Conservation (phyloP, 2,797 vertebrate genomes). For the Galaxias olidus region DNA sequence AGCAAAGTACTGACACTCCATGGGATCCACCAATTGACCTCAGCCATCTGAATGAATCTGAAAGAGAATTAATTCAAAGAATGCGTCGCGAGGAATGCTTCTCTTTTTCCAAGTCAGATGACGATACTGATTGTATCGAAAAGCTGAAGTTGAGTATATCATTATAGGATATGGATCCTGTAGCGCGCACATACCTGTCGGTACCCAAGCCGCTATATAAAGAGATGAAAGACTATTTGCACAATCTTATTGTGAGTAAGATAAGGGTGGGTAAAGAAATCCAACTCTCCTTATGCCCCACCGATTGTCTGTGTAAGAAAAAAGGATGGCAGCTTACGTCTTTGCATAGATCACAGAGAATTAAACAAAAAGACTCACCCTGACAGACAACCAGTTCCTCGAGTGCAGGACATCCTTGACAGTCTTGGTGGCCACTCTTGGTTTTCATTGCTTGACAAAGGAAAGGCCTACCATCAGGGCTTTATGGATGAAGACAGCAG, state of each 20-base stretch:
- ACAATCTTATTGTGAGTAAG: neutral
- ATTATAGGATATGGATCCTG: conserved; percentile 14
- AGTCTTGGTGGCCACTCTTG: neutral
- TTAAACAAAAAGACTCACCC: neutral
- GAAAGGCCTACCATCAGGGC: neutral
- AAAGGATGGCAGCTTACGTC: neutral
- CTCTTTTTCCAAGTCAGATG: conserved; percentile 16
- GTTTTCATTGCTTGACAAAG: neutral
- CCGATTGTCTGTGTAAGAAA: neutral
- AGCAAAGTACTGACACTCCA: neutral
- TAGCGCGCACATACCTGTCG: too few relatives aligned
- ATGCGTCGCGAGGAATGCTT: neutral
- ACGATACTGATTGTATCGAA: conserved; percentile 26
- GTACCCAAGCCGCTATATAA: too few relatives aligned
- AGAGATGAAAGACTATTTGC: too few relatives aligned
- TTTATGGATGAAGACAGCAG: too few relatives aligned
- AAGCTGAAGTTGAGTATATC: conserved; percentile 18
- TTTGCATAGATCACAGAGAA: neutral
- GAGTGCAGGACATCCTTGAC: neutral
- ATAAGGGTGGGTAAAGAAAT: neutral
- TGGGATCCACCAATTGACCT: conserved; percentile 11
- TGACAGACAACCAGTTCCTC: neutral
- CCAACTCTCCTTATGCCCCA: neutral
- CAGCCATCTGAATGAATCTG: conserved; percentile 1
- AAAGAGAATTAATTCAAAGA: neutral